phyloP scores from a whole-genome alignment of 2,113 vertebrate genomes.

The Tragelaphus scriptus region DNA sequence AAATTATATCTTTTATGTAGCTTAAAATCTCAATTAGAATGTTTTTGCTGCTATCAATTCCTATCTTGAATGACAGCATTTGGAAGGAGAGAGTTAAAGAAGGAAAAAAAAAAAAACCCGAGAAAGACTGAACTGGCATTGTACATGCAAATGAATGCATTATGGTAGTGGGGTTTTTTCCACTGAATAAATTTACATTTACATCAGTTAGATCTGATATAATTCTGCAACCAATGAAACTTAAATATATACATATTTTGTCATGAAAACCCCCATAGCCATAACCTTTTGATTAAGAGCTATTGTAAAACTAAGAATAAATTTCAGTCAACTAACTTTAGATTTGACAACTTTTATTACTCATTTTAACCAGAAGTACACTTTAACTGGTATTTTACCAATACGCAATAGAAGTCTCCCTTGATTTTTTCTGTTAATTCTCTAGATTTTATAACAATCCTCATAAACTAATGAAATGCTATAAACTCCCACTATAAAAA shows the following conservation, averaged over 20 bases:
- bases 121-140: constrained; percentile 53
- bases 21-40: constrained; percentile 46
- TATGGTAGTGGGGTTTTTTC: constrained; percentile 42
- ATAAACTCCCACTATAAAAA: constrained; percentile 55
- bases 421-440: constrained; percentile 53
- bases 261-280: constrained; percentile 54
- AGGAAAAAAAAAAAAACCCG: background rate
- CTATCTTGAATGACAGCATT: constrained; percentile 50
- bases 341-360: constrained; percentile 48
- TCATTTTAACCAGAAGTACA: constrained; percentile 50
- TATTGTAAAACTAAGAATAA: constrained; percentile 70
- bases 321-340: constrained; percentile 47
- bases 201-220: constrained; percentile 56
- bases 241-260: constrained; percentile 67
- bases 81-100: constrained; percentile 66
- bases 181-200: constrained; percentile 66
- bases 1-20: constrained; percentile 47
- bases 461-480: constrained; percentile 62
- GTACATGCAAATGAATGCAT: constrained; percentile 70
- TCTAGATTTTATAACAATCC: constrained; percentile 51
- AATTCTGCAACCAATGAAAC: constrained; percentile 64
- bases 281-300: constrained; percentile 62
- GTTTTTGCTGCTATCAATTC: constrained; percentile 17
- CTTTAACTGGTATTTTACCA: constrained; percentile 56
- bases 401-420: constrained; percentile 7